Evolutionary conservation across 2,113 vertebrate species (phyloP).

Genomic region (Laticauda laticaudata): DNA sequence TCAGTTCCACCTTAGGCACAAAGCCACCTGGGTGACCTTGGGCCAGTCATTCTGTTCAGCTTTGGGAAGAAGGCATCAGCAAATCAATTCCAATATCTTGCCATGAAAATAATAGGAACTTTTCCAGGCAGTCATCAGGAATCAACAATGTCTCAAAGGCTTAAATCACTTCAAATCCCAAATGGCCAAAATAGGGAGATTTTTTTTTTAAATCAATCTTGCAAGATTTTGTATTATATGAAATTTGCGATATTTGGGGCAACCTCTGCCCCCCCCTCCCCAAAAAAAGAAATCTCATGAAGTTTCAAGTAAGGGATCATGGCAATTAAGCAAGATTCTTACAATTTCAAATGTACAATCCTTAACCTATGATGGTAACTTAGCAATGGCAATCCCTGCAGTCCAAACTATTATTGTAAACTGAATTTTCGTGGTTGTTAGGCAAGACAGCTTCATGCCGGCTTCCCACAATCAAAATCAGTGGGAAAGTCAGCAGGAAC

Average conservation of each 20-base stretch:
- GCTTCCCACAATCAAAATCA: neutral
- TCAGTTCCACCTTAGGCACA: neutral
- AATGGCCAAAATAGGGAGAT: neutral
- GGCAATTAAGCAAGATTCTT: neutral
- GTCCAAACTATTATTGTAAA: neutral
- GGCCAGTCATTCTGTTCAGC: neutral
- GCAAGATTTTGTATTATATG: neutral
- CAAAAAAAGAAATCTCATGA: neutral
- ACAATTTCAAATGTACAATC: neutral
- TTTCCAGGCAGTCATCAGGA: neutral
- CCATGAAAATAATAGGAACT: neutral
- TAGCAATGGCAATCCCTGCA: neutral
- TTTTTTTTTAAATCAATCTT: neutral
- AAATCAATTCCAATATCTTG: neutral
- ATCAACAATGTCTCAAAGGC: neutral
- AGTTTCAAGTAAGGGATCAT: neutral
- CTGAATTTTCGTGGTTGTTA: neutral
- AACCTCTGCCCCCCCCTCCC: neutral
- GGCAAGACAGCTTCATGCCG: neutral
- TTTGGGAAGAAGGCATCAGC: neutral
- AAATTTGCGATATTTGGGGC: neutral
- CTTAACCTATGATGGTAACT: neutral
- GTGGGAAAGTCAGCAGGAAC: neutral
- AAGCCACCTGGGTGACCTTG: neutral
- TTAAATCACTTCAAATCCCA: neutral